Base-by-base conservation (phyloP, 1,140 invertebrate species). In the Spodoptera litura region DNA sequence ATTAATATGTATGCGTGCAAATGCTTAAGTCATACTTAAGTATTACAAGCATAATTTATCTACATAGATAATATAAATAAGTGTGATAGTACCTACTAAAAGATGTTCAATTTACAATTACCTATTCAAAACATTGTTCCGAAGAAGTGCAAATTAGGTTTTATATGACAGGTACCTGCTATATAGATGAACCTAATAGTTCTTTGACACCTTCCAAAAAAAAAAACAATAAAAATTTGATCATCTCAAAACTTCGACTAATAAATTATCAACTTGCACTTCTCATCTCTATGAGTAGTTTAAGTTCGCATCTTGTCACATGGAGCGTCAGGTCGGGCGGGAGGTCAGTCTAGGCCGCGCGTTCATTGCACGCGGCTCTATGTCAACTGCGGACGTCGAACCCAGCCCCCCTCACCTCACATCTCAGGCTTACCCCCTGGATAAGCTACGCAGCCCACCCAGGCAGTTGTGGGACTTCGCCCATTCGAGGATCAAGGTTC, bases 341-440 rank as follows among this genome's bases (percentile, higher is more conserved):
- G 87, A 87, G 90, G 89, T 89, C 88, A 89, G 81, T 84, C 87
- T 91, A 91, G 90, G 89, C 87, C 89, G 83, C 56, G 80, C 85
- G 88, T 90, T 92, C 86, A 91, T 88, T 89, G 88, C 88, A 77
- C 74, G 78, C 88, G 78, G 86, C 81, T 91, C 78, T 91, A 87
- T 91, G 90, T 91, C 90, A 90, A 75, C 82, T 61, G 74, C 83
- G 90, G 85, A 56, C 89, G 84, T 82, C 82, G 87, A 89, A 83
- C 89, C 81, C 4, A 44, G 6, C 61, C 78, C 80, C 78, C 58
- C 73, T 44, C 56, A n/a, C 64, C 68, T 52, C 53, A 35, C 58
- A 61, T 11, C 59, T 9, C 64, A 13, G 13, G 38, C 44, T 35
- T 8, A 38, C 25, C 77, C 27, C 58, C 77, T 62, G 78, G 84